A percentile compares a stretch with the other conserved stretches of the same genome.
Conservation (phyloP, 2,888 invertebrate genomes). For the Cyclophora albipunctata region DNA sequence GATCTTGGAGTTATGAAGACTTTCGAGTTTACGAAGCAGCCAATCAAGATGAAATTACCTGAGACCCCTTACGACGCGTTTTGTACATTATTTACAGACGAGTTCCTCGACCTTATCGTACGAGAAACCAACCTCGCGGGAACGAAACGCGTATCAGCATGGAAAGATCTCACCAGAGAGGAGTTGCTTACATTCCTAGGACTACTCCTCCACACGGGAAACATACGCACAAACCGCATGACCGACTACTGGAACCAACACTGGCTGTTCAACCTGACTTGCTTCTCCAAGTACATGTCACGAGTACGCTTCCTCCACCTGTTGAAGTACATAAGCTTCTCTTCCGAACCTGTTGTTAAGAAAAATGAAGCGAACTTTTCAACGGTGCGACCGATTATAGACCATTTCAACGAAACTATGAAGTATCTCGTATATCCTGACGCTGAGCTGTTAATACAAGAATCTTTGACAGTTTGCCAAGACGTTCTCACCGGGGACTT, state of each 20-base stretch:
- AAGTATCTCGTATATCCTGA: no score
- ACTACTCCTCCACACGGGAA: slow-evolving; percentile 40
- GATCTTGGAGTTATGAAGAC: no score
- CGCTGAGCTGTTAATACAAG: no score
- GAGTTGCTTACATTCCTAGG: slow-evolving; percentile 34
- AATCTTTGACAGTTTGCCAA: no score
- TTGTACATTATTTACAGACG: slow-evolving; percentile 17
- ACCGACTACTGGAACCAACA: slow-evolving; percentile 41
- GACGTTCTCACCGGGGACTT: no score
- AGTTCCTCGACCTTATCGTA: slow-evolving; percentile 3
- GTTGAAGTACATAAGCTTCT: no score
- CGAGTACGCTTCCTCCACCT: neutral
- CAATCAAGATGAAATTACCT: slow-evolving; percentile 15
- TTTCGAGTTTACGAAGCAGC: slow-evolving; percentile 7
- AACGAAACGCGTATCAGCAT: neutral
- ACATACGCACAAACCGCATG: slow-evolving; percentile 28
- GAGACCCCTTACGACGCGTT: slow-evolving; percentile 20
- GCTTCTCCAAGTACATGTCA: slow-evolving; percentile 1
- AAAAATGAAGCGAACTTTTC: no score
- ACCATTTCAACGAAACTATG: no score
- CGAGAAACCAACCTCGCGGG: slow-evolving; percentile 1
- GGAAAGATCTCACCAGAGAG: neutral
- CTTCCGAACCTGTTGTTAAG: no score
- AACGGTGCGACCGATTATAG: no score
- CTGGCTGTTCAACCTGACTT: slow-evolving; percentile 24